Evolutionary conservation across 2,797 vertebrate species (phyloP).

Genomic region (Sebastes minor): DNA sequence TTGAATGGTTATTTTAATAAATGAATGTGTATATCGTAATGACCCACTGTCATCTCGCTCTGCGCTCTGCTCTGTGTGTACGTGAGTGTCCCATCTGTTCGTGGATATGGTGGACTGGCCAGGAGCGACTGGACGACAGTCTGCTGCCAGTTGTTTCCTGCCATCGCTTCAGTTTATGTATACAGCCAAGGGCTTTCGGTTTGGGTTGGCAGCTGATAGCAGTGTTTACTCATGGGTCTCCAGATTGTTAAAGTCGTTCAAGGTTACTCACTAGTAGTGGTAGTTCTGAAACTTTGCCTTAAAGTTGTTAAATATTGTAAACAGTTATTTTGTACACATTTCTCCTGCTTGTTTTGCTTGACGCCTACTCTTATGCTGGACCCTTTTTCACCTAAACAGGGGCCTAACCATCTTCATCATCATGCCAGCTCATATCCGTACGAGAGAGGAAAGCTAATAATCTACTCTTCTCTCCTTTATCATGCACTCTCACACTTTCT

Average conservation of each 20-base stretch:
- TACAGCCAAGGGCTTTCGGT: not conserved
- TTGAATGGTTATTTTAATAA: not conserved
- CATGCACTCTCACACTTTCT: slow-evolving; percentile 14
- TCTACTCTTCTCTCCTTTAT: slow-evolving; percentile 6
- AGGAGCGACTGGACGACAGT: not conserved
- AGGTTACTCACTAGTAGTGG: not conserved
- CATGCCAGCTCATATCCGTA: not conserved
- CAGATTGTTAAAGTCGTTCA: not conserved
- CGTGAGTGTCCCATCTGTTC: not conserved
- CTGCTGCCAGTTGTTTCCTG: slow-evolving; percentile 2
- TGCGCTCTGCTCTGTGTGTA: not conserved
- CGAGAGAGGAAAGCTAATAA: not conserved
- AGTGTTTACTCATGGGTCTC: slow-evolving; percentile 1
- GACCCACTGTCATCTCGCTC: not conserved
- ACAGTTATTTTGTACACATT: not conserved
- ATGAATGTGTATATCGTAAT: not conserved
- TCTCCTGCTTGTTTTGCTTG: not conserved
- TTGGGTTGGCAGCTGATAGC: slow-evolving; percentile 3
- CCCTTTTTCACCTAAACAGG: not conserved
- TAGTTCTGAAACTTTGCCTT: not conserved
- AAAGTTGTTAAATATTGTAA: not conserved
- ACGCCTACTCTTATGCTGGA: not conserved
- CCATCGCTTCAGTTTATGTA: slow-evolving; percentile 9
- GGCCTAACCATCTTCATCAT: not conserved
- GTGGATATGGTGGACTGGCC: not conserved